Conservation (phyloP, 2,888 invertebrate genomes). For the Caenorhabditis parvicauda region DNA sequence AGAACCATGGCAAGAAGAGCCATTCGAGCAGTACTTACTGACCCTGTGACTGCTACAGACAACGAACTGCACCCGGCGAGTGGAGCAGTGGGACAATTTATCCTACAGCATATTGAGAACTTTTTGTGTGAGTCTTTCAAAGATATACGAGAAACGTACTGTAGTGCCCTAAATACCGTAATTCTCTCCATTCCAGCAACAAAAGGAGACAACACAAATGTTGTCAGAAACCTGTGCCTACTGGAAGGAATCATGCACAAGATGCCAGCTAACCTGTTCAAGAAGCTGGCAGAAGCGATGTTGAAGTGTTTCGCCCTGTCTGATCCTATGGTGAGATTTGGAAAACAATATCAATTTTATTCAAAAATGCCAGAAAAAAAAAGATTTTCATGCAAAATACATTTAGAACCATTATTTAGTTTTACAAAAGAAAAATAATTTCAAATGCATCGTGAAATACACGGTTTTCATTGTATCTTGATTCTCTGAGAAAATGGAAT, state of each 20-base stretch:
- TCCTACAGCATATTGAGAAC: constrained; percentile 37
- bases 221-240: constrained; percentile 49
- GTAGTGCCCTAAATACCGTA: neutral
- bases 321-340: constrained; percentile 46
- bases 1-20: constrained; percentile 53
- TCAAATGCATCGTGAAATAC: too few relatives aligned
- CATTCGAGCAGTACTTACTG: constrained; percentile 49
- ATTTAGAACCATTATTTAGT: too few relatives aligned
- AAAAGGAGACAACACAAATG: constrained; percentile 31
- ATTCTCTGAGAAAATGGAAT: too few relatives aligned
- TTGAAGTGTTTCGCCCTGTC: constrained; percentile 42
- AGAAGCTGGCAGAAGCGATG: constrained; percentile 43
- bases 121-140: constrained; percentile 23
- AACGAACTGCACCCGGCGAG: constrained; percentile 52
- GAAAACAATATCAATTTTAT: neutral
- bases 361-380: neutral
- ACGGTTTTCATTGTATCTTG: too few relatives aligned
- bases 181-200: constrained; percentile 11
- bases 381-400: neutral
- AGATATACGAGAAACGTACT: neutral
- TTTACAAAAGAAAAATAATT: too few relatives aligned
- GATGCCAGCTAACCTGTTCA: constrained; percentile 48
- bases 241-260: constrained; percentile 57
- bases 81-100: constrained; percentile 37
- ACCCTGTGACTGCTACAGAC: constrained; percentile 51